Conservation (phyloP, 1,140 invertebrate genomes). For the Drosophila insularis region DNA sequence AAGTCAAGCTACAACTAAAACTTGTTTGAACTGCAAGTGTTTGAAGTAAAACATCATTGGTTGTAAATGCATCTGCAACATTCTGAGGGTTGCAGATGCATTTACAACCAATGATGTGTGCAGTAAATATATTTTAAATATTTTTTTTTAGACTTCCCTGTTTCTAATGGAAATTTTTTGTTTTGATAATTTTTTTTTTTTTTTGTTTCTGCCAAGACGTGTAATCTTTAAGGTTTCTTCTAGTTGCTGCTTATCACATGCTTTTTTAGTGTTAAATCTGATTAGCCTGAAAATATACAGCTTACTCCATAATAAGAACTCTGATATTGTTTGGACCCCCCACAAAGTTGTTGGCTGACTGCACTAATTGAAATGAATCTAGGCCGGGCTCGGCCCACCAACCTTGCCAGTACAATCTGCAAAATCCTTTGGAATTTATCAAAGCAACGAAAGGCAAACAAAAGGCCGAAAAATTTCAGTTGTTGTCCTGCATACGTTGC, state of each 20-base stretch:
- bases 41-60: slow-evolving; percentile 41
- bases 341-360: background rate
- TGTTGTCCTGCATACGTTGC: slow-evolving; percentile 38
- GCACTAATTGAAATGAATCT: slow-evolving; percentile 41
- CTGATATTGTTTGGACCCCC: slow-evolving; percentile 35
- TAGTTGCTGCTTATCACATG: slow-evolving; percentile 42
- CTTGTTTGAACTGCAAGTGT: slow-evolving; percentile 6
- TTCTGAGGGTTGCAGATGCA: slow-evolving; percentile 37
- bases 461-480: slow-evolving; percentile 23
- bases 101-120: background rate
- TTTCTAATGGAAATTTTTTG: background rate
- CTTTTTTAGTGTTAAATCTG: slow-evolving; percentile 36
- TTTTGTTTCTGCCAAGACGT: slow-evolving; percentile 1
- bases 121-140: slow-evolving; percentile 36
- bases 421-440: slow-evolving; percentile 7
- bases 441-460: slow-evolving; percentile 38
- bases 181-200: slow-evolving; percentile 14
- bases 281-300: slow-evolving; percentile 46
- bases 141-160: slow-evolving; percentile 1
- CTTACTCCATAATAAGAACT: slow-evolving; percentile 32
- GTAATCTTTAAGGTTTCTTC: slow-evolving; percentile 34
- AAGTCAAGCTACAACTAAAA: slow-evolving; percentile 48
- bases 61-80: no score
- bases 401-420: slow-evolving; percentile 11
- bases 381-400: background rate